These are phyloP conservation scores for Onthophagus sagittarius DNA, from an alignment of 2,888 invertebrate species.

Conservation along the genomic window DNA sequence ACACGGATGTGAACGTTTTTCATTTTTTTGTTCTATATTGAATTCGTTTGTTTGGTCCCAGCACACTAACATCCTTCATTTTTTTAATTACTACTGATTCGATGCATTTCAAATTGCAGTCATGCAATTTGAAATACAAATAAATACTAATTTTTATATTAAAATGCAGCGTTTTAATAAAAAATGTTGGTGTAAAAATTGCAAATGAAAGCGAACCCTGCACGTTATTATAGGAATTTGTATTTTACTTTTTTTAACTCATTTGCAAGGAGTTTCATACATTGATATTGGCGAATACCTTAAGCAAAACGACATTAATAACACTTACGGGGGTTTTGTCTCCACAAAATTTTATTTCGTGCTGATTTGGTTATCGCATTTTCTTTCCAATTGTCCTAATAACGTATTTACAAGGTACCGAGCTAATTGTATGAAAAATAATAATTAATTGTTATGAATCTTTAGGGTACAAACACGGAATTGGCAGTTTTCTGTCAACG, in stretches of 20 bases:
- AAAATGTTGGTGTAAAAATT: not conserved
- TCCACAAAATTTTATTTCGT: not conserved
- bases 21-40: not conserved
- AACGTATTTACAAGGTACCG: not conserved
- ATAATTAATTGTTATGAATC: not conserved
- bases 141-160: not conserved
- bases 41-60: slow-evolving; percentile 33
- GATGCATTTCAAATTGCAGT: not conserved
- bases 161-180: not conserved
- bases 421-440: not conserved
- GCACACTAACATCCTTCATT: slow-evolving; percentile 29
- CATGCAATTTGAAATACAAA: not conserved
- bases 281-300: slow-evolving; percentile 8
- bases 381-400: not conserved
- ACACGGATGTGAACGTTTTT: not conserved
- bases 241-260: slow-evolving; percentile 7
- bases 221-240: slow-evolving; percentile 10
- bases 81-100: not conserved
- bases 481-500: not conserved
- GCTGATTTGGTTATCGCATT: not conserved
- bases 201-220: not conserved
- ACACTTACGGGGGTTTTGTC: slow-evolving; percentile 18
- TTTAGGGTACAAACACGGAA: not conserved
- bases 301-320: slow-evolving; percentile 21
- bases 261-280: slow-evolving; percentile 13